These are phyloP conservation scores for Lithophane leautieri DNA, from an alignment of 2,888 invertebrate species.

Conservation along the genomic window DNA sequence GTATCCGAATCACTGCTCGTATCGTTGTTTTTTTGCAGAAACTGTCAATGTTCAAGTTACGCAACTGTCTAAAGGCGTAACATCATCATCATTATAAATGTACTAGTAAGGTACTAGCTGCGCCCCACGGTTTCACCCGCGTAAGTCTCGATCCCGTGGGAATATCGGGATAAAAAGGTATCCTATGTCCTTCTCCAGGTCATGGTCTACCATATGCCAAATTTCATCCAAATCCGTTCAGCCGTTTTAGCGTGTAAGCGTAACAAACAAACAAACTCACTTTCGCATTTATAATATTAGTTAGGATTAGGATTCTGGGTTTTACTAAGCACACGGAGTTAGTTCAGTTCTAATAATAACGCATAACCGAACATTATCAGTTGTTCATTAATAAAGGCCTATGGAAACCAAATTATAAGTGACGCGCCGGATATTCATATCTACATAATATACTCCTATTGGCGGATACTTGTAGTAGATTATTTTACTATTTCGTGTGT, in stretches of 20 bases:
- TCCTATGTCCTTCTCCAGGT: no score
- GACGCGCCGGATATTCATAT: conserved; percentile 30
- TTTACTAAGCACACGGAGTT: conserved; percentile 5
- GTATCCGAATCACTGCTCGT: not conserved
- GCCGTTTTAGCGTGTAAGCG: no score
- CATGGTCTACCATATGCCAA: no score
- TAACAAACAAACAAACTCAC: no score
- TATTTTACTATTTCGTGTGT: not conserved
- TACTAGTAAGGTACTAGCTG: no score
- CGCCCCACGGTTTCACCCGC: no score
- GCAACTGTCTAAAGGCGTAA: no score
- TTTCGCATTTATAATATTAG: no score
- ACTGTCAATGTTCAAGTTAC: not conserved
- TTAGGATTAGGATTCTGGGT: not conserved
- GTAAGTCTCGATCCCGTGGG: no score
- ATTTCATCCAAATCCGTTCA: no score
- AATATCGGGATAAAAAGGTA: no score
- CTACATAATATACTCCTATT: not conserved
- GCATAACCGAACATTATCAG: conserved; percentile 18
- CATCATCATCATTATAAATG: no score
- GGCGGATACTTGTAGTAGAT: not conserved
- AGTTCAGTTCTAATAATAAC: conserved; percentile 22
- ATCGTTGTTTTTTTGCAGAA: not conserved
- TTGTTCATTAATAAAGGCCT: conserved; percentile 9
- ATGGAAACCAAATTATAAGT: not conserved